These are phyloP conservation scores for Mixornis gularis DNA, from an alignment of 2,113 vertebrate species.

Conservation along the genomic window DNA sequence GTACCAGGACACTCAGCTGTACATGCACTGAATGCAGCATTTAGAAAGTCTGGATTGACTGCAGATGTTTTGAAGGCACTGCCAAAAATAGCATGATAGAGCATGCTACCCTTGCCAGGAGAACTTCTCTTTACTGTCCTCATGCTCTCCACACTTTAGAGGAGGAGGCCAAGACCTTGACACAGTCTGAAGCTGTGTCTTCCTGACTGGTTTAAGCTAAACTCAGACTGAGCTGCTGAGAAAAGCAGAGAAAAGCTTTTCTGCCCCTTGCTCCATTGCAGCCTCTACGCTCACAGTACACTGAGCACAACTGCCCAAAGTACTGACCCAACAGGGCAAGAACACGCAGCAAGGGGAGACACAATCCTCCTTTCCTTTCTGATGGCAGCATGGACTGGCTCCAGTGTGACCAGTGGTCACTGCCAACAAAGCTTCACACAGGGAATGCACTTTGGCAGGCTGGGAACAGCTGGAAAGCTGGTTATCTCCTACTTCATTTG, in stretches of 20 bases:
- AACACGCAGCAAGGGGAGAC: accelerated
- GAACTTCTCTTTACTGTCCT: not conserved
- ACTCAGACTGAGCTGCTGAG: not conserved
- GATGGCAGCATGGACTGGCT: not conserved
- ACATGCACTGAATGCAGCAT: not conserved
- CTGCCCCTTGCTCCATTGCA: not conserved
- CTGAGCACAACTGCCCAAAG: not conserved
- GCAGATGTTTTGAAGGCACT: constrained; percentile 18
- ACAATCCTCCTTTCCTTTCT: not conserved
- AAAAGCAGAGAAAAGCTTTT: not conserved
- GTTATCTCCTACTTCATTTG: not conserved
- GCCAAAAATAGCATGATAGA: not conserved
- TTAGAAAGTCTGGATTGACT: not conserved
- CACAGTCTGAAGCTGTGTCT: not conserved
- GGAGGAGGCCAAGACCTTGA: not conserved
- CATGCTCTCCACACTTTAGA: accelerated
- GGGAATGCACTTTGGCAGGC: accelerated
- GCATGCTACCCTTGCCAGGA: not conserved
- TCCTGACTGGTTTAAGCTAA: not conserved
- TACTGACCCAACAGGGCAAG: not conserved
- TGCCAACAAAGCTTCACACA: not conserved
- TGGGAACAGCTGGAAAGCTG: not conserved
- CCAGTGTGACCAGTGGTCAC: not conserved
- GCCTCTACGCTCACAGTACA: accelerated
- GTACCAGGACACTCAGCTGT: constrained; percentile 10